Conservation (phyloP, 2,888 invertebrate genomes). For the Lycaena phlaeas region DNA sequence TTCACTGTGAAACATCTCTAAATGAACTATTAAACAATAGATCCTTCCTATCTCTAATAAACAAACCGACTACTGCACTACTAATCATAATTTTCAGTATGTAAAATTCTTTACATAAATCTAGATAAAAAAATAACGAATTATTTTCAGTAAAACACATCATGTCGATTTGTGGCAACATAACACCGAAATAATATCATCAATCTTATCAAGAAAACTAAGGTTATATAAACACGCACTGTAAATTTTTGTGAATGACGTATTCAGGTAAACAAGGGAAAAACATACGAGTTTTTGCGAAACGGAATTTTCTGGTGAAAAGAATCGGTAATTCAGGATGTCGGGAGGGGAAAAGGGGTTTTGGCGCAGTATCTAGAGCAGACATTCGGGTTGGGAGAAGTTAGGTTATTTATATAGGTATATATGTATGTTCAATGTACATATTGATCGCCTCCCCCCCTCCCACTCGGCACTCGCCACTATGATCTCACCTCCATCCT, state of each 20-base stretch:
- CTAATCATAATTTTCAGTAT: no score
- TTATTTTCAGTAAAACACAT: no score
- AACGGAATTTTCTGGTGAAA: constrained; percentile 21
- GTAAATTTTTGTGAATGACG: background rate
- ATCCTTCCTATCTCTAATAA: no score
- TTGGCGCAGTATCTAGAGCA: constrained; percentile 71
- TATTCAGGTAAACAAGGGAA: background rate
- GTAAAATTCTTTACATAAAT: no score
- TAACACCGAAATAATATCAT: no score
- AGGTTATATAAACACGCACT: background rate
- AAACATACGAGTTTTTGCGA: background rate
- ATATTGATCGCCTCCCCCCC: constrained; percentile 73
- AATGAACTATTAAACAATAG: no score
- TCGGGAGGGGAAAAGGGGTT: constrained; percentile 46
- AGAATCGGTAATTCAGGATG: constrained; percentile 41
- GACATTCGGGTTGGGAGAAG: constrained; percentile 69
- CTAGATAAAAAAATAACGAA: no score
- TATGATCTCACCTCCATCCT: constrained; percentile 73
- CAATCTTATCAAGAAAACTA: background rate
- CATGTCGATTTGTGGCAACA: no score
- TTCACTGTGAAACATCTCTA: no score
- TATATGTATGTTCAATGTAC: constrained; percentile 71
- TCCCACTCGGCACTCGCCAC: constrained; percentile 71
- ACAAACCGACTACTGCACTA: no score
- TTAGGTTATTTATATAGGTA: constrained; percentile 69